Percentiles rank a stretch among this genome's conserved stretches.
These are phyloP conservation scores for Hemibagrus wyckioides DNA, from an alignment of 2,113 vertebrate species.

Conservation along the genomic window DNA sequence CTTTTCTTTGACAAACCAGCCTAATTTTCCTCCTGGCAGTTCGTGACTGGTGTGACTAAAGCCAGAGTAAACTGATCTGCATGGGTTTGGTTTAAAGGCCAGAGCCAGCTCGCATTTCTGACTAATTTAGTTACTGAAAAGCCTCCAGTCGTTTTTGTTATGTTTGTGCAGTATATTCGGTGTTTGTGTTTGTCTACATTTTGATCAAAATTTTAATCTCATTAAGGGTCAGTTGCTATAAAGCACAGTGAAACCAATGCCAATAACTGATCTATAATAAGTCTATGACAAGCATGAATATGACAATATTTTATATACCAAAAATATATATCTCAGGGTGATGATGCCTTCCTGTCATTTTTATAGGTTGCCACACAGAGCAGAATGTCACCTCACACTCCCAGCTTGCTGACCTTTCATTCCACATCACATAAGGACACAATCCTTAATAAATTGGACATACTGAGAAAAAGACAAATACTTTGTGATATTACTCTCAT, in stretches of 20 bases:
- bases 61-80: not conserved
- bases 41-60: not conserved
- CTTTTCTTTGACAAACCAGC: not conserved
- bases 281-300: not conserved
- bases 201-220: not conserved
- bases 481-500: constrained; percentile 93
- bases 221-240: not conserved
- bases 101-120: not conserved
- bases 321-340: not conserved
- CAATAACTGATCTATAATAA: not conserved
- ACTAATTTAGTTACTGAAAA: not conserved
- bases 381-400: constrained; percentile 72
- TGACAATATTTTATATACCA: not conserved
- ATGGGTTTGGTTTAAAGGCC: not conserved
- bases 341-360: not conserved
- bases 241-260: not conserved
- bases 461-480: constrained; percentile 83
- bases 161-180: not conserved
- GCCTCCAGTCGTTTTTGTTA: not conserved
- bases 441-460: constrained; percentile 83
- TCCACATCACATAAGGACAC: constrained; percentile 83
- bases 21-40: not conserved
- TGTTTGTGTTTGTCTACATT: not conserved
- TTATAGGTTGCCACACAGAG: not conserved
- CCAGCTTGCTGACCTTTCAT: constrained; percentile 69